Evolutionary conservation across 2,113 vertebrate genomes (phyloP), one percentile per base, ranked within the genome.

Genomic region (Paraplagusia blochii): DNA sequence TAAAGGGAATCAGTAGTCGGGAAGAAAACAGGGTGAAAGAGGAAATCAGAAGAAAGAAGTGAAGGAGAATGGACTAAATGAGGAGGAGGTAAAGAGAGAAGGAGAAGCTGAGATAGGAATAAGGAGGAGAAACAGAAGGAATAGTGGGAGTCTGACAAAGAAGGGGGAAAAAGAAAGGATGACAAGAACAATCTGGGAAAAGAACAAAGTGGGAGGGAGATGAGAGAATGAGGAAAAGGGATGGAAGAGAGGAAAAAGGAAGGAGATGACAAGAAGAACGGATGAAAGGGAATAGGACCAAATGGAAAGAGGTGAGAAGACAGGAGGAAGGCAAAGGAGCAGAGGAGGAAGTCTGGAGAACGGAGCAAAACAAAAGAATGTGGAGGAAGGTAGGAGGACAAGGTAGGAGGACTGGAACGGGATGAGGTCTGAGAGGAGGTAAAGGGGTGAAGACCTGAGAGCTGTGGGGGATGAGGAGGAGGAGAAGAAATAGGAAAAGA

Each of bases 401-500:
- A 1, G 8, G 44, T 44, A 11, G 14, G 17, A 5, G 36, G 17
- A 13, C 9, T 16, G 22, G 10, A 7, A 17, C 17, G 4, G 45
- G 8, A n/a, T 11, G 18, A 47, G 35, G 11, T 15, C 11, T 5
- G 38, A 15, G 7, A 52, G 7, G 11, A 35, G 35, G 19, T 19
- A 22, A 6, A 36, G 8, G 19, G 43, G 38, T 34, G 17, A 16
- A 29, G 13, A 7, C 15, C 2, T 57, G 15, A 1, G 22, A 19
- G 46, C 36, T 44, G 38, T 63, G 53, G 34, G 11, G 53, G 48
- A 9, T 15, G 40, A 16, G 57, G 42, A 43, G 44, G 71, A 66
- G 69, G 69, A 69, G 69, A 54, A 43, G 35, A 15, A 69, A 56
- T 33, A 36, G 53, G 65, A 39, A 57, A 34, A n/a, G 55, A 18